These are phyloP conservation scores for Orussus abietinus DNA, from an alignment of 1,140 invertebrate genomes.

Conservation along the genomic window DNA sequence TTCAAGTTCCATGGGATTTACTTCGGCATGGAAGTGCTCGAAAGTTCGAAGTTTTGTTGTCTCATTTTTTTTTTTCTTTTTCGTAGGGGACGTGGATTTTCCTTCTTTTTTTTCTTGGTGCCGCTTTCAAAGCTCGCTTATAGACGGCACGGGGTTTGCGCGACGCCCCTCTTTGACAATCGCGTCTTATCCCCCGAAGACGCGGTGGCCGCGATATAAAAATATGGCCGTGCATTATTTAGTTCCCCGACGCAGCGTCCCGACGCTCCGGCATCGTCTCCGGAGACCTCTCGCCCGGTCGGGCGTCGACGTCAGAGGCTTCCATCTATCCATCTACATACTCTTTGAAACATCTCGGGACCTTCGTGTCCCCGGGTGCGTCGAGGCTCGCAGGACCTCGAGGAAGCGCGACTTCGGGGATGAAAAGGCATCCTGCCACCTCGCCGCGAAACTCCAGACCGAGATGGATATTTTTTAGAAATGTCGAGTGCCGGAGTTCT, in stretches of 20 bases:
- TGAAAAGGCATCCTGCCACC: not conserved
- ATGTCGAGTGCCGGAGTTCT: too few species aligned
- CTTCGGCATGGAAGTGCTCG: too few species aligned
- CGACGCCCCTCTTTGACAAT: too few species aligned
- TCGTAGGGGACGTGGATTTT: too few species aligned
- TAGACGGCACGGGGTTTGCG: too few species aligned
- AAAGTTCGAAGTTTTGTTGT: too few species aligned
- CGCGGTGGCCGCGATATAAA: slow-evolving; percentile 31
- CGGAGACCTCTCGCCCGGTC: slow-evolving; percentile 32
- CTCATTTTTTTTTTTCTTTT: too few species aligned
- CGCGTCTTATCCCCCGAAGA: slow-evolving; percentile 16
- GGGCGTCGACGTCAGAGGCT: slow-evolving; percentile 34
- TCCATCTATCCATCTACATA: slow-evolving; percentile 46
- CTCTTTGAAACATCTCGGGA: slow-evolving; percentile 22
- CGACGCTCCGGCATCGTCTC: slow-evolving; percentile 30
- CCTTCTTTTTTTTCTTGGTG: too few species aligned
- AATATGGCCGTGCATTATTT: slow-evolving; percentile 44
- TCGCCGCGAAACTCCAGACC: too few species aligned
- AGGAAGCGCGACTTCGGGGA: not conserved
- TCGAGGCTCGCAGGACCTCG: not conserved
- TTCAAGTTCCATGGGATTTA: too few species aligned
- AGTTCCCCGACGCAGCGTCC: slow-evolving; percentile 27
- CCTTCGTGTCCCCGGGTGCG: slow-evolving; percentile 6
- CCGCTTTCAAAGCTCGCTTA: too few species aligned
- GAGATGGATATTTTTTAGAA: too few species aligned